A percentile compares a stretch with the other conserved stretches of the same genome.
Conservation (phyloP, 1,140 invertebrate genomes). For the silkworm (Bombyx mori) region ASM3026992v2 NC_085117.1:16846001-16846500, state of each 20-base stretch:
- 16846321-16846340: slow-evolving; percentile 97
- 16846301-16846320: slow-evolving; percentile 87
- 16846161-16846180: slow-evolving; percentile 88
- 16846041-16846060: too few species aligned
- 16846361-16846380: slow-evolving; percentile 99
- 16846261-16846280: slow-evolving; percentile 93
- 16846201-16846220: slow-evolving; percentile 86
- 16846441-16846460: slow-evolving; percentile 96
- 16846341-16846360: slow-evolving; percentile 94
- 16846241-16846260: slow-evolving; percentile 96
- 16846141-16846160: slow-evolving; percentile 98
- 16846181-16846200: slow-evolving; percentile 82
- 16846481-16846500: slow-evolving; percentile 89
- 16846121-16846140: slow-evolving; percentile 61
- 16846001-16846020: too few species aligned
- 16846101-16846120: slow-evolving; percentile 36
- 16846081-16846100: too few species aligned
- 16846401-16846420: slow-evolving; percentile 95
- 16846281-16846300: slow-evolving; percentile 80
- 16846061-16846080: too few species aligned
- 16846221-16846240: slow-evolving; percentile 87
- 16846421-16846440: slow-evolving; percentile 97
- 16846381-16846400: slow-evolving; percentile 98
- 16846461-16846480: slow-evolving; percentile 99
- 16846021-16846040: too few species aligned